Conservation (phyloP, 2,113 vertebrate species). For the Neodontobutis hainanensis region DNA sequence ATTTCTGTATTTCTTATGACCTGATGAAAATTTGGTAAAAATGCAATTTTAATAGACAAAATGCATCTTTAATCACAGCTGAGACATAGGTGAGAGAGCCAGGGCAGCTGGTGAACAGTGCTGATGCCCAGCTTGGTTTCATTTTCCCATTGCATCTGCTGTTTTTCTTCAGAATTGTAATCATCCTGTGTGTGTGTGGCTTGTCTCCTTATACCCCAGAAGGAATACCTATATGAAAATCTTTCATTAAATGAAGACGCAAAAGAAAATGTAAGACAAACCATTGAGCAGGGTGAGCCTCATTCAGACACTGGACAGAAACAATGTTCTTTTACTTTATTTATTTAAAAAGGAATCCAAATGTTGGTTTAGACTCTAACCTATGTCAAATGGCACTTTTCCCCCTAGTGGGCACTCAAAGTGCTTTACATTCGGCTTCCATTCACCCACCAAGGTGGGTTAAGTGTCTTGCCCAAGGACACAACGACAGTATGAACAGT, state of each 20-base stretch:
- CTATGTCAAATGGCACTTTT: no score
- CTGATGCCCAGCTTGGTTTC: conserved; percentile 38
- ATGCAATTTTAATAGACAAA: conserved; percentile 10
- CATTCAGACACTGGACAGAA: conserved; percentile 43
- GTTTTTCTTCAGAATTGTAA: conserved; percentile 59
- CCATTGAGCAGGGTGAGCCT: conserved; percentile 26
- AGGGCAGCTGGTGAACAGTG: conserved; percentile 19
- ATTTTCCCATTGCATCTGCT: conserved; percentile 42
- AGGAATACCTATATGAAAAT: conserved; percentile 54
- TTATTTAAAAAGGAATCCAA: conserved; percentile 52
- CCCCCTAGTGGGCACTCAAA: no score
- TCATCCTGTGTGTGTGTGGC: conserved; percentile 54
- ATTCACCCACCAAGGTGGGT: no score
- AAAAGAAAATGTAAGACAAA: conserved; percentile 42
- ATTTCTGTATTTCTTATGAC: not conserved
- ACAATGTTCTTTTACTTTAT: conserved; percentile 23
- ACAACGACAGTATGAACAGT: no score
- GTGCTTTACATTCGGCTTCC: no score
- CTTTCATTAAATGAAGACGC: conserved; percentile 50
- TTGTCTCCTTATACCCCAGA: conserved; percentile 49
- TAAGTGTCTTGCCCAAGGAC: no score
- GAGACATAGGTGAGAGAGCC: conserved; percentile 20
- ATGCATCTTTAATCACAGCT: conserved; percentile 5
- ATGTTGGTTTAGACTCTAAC: conserved; percentile 37
- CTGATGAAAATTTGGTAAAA: not conserved